These are phyloP conservation scores for Torymus aiolomorphi DNA, from an alignment of 2,888 invertebrate genomes.

Conservation along the genomic window DNA sequence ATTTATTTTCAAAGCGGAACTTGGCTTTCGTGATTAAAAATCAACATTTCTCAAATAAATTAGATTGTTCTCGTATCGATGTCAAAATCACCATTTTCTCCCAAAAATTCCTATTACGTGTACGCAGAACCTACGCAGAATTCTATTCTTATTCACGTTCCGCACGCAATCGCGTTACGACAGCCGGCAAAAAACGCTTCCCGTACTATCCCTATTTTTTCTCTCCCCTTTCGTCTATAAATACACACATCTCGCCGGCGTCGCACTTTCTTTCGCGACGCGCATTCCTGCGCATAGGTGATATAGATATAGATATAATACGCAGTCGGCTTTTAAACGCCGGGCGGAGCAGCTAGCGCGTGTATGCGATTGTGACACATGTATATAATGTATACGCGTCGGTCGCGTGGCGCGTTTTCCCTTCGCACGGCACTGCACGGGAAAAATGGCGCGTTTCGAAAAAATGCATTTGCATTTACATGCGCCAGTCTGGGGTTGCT, in stretches of 20 bases:
- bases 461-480: slow-evolving; percentile 48
- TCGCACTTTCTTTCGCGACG: neutral
- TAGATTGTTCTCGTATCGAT: no score
- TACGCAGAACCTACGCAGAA: no score
- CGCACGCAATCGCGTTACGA: no score
- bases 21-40: no score
- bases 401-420: slow-evolving; percentile 2
- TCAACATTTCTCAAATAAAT: no score
- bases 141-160: no score
- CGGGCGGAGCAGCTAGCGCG: neutral
- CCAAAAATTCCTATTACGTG: no score
- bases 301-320: slow-evolving; percentile 18
- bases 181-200: no score
- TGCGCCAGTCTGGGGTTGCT: slow-evolving; percentile 10
- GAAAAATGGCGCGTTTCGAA: slow-evolving; percentile 21
- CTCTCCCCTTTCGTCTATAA: neutral
- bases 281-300: slow-evolving; percentile 30
- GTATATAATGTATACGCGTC: neutral
- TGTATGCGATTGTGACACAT: slow-evolving; percentile 10
- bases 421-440: neutral
- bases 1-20: no score
- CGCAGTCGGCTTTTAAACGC: neutral
- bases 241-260: neutral
- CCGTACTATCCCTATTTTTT: no score
- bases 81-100: no score